Evolutionary conservation across 2,113 vertebrate genomes (phyloP).

Genomic region (Thamnophis sirtalis): DNA sequence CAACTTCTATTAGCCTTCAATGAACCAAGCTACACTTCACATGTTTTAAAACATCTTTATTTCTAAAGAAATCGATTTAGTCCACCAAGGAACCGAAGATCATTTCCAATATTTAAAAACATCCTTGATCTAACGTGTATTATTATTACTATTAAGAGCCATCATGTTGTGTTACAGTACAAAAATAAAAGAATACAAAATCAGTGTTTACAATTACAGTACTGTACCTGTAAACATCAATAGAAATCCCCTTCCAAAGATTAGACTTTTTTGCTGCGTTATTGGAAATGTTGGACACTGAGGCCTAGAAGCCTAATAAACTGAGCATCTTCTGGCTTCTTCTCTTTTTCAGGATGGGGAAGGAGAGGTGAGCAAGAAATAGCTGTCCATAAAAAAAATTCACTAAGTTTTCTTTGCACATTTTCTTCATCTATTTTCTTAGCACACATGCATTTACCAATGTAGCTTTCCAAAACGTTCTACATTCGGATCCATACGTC

Average conservation of each 20-base stretch:
- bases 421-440: not conserved
- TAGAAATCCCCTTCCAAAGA: not conserved
- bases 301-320: not conserved
- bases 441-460: not conserved
- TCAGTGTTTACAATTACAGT: not conserved
- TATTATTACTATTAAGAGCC: not conserved
- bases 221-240: not conserved
- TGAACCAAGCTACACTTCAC: not conserved
- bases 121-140: not conserved
- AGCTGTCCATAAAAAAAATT: not conserved
- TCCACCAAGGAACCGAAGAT: not conserved
- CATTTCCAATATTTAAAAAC: not conserved
- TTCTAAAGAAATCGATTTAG: not conserved
- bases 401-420: not conserved
- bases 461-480: not conserved
- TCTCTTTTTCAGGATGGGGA: not conserved
- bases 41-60: not conserved
- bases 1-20: not conserved
- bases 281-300: not conserved
- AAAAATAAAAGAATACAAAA: not conserved
- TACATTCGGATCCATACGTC: not conserved
- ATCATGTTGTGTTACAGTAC: not conserved
- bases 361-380: not conserved
- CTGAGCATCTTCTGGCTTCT: not conserved
- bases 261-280: not conserved